phyloP scores from a whole-genome alignment of 2,113 vertebrate species.

The Oncorhynchus keta region DNA sequence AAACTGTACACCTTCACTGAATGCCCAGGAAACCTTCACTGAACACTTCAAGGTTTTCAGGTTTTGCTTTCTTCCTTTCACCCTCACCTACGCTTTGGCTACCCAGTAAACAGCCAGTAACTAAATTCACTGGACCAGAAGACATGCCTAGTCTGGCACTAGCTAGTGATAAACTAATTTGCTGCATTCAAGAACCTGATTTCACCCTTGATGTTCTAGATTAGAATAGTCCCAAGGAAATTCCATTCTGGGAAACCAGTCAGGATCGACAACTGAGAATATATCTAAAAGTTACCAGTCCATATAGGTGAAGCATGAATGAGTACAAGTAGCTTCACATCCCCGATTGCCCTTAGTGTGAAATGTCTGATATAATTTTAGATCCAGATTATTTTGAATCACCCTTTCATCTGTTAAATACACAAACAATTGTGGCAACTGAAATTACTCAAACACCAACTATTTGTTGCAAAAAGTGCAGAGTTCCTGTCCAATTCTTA shows the following conservation, averaged over 20 bases:
- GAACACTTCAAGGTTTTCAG: not conserved
- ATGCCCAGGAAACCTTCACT: too few relatives aligned
- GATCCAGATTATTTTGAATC: not conserved
- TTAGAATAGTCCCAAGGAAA: slow-evolving; percentile 1
- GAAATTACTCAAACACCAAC: slow-evolving; percentile 10
- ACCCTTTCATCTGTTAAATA: slow-evolving; percentile 10
- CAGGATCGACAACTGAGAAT: not conserved
- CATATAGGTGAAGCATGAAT: not conserved
- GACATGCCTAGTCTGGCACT: not conserved
- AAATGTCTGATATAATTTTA: not conserved
- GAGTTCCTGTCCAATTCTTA: slow-evolving; percentile 12
- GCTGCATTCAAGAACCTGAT: not conserved
- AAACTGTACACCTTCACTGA: not conserved
- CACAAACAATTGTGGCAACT: slow-evolving; percentile 13
- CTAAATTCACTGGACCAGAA: not conserved
- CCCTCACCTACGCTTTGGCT: not conserved
- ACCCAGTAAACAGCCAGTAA: not conserved
- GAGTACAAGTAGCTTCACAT: not conserved
- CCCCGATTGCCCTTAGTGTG: too few relatives aligned
- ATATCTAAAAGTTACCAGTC: not conserved
- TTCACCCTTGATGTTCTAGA: slow-evolving; percentile 57
- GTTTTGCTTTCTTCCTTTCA: too few relatives aligned
- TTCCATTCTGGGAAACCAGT: not conserved
- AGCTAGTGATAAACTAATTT: not conserved
- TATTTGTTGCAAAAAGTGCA: slow-evolving; percentile 19